Conservation (phyloP, 2,797 vertebrate species). For the Schizothorax lantsangensis region DNA sequence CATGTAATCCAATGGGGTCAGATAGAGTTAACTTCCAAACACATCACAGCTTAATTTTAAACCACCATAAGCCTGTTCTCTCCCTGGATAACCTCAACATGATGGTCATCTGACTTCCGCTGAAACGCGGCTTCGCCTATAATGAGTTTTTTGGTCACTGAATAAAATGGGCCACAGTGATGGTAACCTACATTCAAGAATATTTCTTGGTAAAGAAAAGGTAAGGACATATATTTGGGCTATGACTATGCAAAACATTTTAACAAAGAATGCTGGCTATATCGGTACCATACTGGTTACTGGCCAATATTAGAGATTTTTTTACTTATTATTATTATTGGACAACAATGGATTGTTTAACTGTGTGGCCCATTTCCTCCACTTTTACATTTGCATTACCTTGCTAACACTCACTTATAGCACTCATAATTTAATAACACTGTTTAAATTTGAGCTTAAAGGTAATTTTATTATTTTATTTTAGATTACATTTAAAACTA, state of each 20-base stretch:
- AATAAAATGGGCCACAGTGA: neutral
- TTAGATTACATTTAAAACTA: neutral
- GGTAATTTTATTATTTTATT: neutral
- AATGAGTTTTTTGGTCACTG: neutral
- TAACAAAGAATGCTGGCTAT: neutral
- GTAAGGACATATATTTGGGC: neutral
- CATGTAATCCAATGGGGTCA: conserved; percentile 68
- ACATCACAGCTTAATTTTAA: conserved; percentile 44
- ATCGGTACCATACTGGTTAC: neutral
- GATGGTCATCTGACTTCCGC: neutral
- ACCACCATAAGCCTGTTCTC: neutral
- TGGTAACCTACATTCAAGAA: neutral
- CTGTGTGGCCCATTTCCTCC: neutral
- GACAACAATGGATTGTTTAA: neutral
- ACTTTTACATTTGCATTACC: neutral
- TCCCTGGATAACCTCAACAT: neutral
- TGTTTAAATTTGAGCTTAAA: neutral
- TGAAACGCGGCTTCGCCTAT: neutral
- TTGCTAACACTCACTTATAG: neutral
- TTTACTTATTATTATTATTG: too few relatives aligned
- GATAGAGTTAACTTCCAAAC: conserved; percentile 58
- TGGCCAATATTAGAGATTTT: too few relatives aligned
- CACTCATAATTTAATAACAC: neutral
- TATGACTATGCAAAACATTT: neutral
- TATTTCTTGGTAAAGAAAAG: neutral